Conservation (phyloP, 1,140 invertebrate species). For the Spodoptera frugiperda region DNA sequence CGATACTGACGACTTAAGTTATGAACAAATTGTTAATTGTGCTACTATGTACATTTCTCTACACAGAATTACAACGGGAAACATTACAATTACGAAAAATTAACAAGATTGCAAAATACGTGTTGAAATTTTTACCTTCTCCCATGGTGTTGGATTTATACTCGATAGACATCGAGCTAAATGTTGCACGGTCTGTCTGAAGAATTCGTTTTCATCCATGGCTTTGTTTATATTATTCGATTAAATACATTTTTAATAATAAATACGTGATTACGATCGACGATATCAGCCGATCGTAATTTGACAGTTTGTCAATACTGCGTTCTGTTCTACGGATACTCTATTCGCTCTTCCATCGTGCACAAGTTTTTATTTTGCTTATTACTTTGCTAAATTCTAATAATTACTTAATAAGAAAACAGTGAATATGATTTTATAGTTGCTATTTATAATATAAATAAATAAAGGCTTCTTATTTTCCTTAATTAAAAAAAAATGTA, state of each 20-base stretch:
- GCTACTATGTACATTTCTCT: not conserved
- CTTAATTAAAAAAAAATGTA: no score
- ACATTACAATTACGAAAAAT: slow-evolving; percentile 51
- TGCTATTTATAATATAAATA: no score
- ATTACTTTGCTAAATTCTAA: no score
- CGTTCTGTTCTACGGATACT: slow-evolving; percentile 5
- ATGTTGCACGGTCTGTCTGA: slow-evolving; percentile 95
- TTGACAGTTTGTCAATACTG: slow-evolving; percentile 58
- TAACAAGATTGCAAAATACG: slow-evolving; percentile 64
- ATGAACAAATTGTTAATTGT: not conserved
- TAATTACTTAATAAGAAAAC: no score
- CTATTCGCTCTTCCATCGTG: no score
- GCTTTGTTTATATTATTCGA: slow-evolving; percentile 77
- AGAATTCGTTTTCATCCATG: slow-evolving; percentile 92
- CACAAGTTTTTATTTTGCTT: not conserved
- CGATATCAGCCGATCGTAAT: slow-evolving; percentile 48
- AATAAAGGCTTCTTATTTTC: no score
- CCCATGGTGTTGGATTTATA: slow-evolving; percentile 94
- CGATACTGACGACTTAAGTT: not conserved
- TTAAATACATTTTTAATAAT: slow-evolving; percentile 67
- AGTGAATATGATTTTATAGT: no score
- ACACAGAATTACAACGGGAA: slow-evolving; percentile 15
- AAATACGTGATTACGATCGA: slow-evolving; percentile 53
- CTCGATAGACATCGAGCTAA: slow-evolving; percentile 94
- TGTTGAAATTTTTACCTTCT: slow-evolving; percentile 87